phyloP scores from a whole-genome alignment of 2,888 invertebrate species.

The Mythimna loreyi region DNA sequence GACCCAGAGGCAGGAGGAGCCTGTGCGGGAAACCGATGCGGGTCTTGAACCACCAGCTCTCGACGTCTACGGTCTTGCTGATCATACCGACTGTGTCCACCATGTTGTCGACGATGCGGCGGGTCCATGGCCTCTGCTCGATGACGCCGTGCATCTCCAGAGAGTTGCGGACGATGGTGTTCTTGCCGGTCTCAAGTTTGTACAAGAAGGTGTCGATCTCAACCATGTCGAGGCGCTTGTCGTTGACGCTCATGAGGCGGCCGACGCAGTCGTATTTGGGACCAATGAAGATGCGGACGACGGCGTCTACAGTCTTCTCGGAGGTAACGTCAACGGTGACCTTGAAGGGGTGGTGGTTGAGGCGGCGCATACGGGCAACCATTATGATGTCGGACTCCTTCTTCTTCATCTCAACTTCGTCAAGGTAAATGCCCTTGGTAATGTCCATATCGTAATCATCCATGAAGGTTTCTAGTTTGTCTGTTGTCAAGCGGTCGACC shows the following conservation, averaged over 20 bases:
- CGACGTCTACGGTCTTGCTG: slow-evolving; percentile 88
- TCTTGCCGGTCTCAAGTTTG: slow-evolving; percentile 92
- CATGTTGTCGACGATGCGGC: slow-evolving; percentile 72
- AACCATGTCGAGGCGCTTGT: slow-evolving; percentile 85
- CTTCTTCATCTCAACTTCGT: slow-evolving; percentile 86
- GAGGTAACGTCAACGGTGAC: slow-evolving; percentile 90
- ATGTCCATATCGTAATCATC: slow-evolving; percentile 93
- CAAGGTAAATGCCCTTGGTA: slow-evolving; percentile 91
- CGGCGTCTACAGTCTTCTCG: slow-evolving; percentile 90
- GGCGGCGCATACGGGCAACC: slow-evolving; percentile 91
- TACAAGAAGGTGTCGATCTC: slow-evolving; percentile 90
- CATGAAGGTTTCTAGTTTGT: slow-evolving; percentile 93
- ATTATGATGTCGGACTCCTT: slow-evolving; percentile 86
- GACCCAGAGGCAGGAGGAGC: slow-evolving; percentile 93
- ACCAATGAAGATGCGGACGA: slow-evolving; percentile 93
- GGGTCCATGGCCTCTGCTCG: slow-evolving; percentile 90
- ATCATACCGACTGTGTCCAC: slow-evolving; percentile 81
- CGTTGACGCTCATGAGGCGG: slow-evolving; percentile 87
- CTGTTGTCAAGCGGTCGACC: slow-evolving; percentile 91
- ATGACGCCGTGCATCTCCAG: slow-evolving; percentile 92
- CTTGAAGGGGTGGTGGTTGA: slow-evolving; percentile 93
- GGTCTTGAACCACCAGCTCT: slow-evolving; percentile 90
- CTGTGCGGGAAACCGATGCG: slow-evolving; percentile 92
- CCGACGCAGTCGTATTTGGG: slow-evolving; percentile 93
- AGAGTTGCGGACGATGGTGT: slow-evolving; percentile 93